Evolutionary conservation across 2,888 invertebrate species (phyloP).

Genomic region (Drosophila quinaria): DNA sequence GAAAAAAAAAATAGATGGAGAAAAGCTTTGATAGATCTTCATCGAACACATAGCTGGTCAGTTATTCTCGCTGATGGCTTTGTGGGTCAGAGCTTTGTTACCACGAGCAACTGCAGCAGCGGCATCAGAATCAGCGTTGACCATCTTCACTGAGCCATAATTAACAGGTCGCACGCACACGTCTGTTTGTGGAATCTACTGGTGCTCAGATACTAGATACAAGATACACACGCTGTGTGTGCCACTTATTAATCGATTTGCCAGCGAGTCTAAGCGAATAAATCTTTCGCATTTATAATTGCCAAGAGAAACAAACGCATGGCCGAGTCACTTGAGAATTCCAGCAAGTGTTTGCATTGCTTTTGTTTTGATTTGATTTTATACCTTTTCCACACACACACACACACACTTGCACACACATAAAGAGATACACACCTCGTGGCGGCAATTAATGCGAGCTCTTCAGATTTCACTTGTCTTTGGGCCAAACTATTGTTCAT

Average conservation of each 20-base stretch:
- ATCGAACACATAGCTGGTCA: neutral
- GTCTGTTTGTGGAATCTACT: slow-evolving; percentile 31
- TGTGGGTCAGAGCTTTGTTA: slow-evolving; percentile 46
- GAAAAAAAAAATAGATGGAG: neutral
- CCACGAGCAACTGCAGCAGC: slow-evolving; percentile 56
- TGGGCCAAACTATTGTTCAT: slow-evolving; percentile 45
- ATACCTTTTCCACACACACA: slow-evolving; percentile 31
- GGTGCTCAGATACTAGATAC: slow-evolving; percentile 25
- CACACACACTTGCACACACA: slow-evolving; percentile 11
- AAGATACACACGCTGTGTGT: slow-evolving; percentile 50
- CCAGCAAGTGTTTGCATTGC: slow-evolving; percentile 44
- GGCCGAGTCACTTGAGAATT: slow-evolving; percentile 41
- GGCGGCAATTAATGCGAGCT: slow-evolving; percentile 63
- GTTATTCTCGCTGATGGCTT: slow-evolving; percentile 33
- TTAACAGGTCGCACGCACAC: slow-evolving; percentile 65
- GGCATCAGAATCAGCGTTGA: slow-evolving; percentile 31
- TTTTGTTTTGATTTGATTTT: slow-evolving; percentile 47
- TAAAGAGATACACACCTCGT: slow-evolving; percentile 4
- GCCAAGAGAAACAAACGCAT: slow-evolving; percentile 23
- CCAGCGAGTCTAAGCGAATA: slow-evolving; percentile 41
- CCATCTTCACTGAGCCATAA: slow-evolving; percentile 71
- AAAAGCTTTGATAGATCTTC: slow-evolving; percentile 29
- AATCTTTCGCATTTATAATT: slow-evolving; percentile 45
- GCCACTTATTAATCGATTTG: slow-evolving; percentile 79
- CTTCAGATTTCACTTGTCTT: slow-evolving; percentile 78